Evolutionary conservation across 2,113 vertebrate species (phyloP), one percentile per base, ranked within the genome.

Genomic region (Grammomys surdaster): DNA sequence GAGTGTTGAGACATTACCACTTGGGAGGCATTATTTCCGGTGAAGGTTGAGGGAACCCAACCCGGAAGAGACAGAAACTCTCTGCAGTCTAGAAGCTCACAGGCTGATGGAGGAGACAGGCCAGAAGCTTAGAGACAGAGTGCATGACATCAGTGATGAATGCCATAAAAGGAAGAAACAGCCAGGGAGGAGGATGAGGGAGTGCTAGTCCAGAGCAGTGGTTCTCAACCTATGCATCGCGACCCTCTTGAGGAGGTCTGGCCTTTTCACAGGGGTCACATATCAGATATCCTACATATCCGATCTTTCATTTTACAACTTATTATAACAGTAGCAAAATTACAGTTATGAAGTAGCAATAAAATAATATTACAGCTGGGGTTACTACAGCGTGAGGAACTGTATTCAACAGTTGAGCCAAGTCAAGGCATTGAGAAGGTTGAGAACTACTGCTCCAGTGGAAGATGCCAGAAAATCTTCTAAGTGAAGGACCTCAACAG

Each of bases 151-250:
- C 1, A 22, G 51, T 10, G 11, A 75, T 12, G 1, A n/a, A 51
- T 54, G 26, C 5, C 33, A 54, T 9, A 40, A 86, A 63, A 4
- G 17, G 20, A 8, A 86, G 48, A 0, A 12, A 19, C 46, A 54
- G 9, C 20, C 9, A 72, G 2, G 14, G 16, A 7, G 0, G 14
- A 63, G 40, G 46, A 40, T 0, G 2, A 54, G 17, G 17, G 5
- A 33, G 46, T 51, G 28, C 7, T 48, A 28, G 9, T 48, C 19
- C 33, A 56, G 4, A 81, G 78, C 54, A 1, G 20, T 51, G 26
- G 13, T 51, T 5, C 20, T 81, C 36, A 24, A 58, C 54, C 78
- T n/a, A 11, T n/a, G 33, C 5, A 8, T 24, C 0, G 4, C 2
- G 9, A 13, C 33, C 19, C 36, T 7, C 36, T 36, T 19, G 8